Conservation (phyloP, 2,888 invertebrate species). For the Melanotus villosus region DNA sequence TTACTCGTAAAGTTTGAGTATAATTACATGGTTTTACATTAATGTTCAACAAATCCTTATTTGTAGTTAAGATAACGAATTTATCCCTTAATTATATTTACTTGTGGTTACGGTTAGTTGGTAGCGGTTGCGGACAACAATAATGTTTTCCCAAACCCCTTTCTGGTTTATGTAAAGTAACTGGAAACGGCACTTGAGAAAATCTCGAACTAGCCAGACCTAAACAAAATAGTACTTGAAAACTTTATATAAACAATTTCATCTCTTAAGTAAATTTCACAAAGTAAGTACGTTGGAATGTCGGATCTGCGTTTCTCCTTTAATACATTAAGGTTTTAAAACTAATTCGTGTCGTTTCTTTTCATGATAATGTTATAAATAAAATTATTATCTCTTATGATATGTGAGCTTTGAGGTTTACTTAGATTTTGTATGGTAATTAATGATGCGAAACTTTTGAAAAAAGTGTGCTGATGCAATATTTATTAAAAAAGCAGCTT, state of each 20-base stretch:
- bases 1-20: too few species aligned
- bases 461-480: conserved; percentile 10
- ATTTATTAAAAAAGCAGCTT: conserved; percentile 23
- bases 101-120: too few species aligned
- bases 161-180: conserved; percentile 6
- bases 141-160: too few species aligned
- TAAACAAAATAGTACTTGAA: conserved; percentile 7
- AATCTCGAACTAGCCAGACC: conserved; percentile 5
- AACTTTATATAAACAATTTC: conserved; percentile 15
- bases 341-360: not conserved
- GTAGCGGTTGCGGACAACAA: too few species aligned
- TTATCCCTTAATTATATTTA: too few species aligned
- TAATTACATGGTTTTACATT: too few species aligned
- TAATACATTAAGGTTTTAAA: not conserved
- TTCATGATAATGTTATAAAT: not conserved
- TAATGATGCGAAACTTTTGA: not conserved
- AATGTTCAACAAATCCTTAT: too few species aligned
- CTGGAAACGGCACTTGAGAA: conserved; percentile 2
- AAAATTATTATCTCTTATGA: not conserved
- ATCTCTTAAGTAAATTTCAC: not conserved
- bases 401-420: not conserved
- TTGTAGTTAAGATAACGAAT: too few species aligned
- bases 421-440: not conserved
- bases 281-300: not conserved
- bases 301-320: not conserved